A percentile compares a stretch with the other conserved stretches of the same genome.
These are phyloP conservation scores for Acanthosepion lycidas DNA, from an alignment of 2,888 invertebrate genomes.

Conservation along the genomic window DNA sequence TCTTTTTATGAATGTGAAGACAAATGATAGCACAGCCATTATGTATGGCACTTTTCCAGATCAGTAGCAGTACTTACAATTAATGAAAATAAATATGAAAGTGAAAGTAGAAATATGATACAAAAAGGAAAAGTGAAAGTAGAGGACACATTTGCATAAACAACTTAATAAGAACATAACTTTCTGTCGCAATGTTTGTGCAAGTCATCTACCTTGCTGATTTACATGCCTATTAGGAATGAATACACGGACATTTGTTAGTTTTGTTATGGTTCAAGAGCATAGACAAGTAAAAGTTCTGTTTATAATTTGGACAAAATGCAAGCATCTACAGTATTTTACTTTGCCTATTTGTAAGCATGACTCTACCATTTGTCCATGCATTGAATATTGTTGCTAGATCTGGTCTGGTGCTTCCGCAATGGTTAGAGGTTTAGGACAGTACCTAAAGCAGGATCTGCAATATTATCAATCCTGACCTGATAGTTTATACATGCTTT, in stretches of 20 bases:
- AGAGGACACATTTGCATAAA: neutral
- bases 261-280: neutral
- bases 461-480: no score
- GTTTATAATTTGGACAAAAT: no score
- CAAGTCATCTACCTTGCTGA: neutral
- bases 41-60: conserved; percentile 15
- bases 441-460: no score
- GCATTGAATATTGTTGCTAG: no score
- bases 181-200: neutral
- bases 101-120: neutral
- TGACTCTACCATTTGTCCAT: no score
- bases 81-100: conserved; percentile 8
- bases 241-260: neutral
- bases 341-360: no score
- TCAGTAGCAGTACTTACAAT: neutral
- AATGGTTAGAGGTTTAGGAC: no score
- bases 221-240: conserved; percentile 6
- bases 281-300: no score
- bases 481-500: no score
- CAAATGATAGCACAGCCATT: neutral
- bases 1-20: neutral
- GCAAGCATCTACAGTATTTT: no score
- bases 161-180: conserved; percentile 33
- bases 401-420: no score
- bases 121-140: neutral